phyloP scores from a whole-genome alignment of 2,113 vertebrate species.

The Blennius ocellaris region DNA sequence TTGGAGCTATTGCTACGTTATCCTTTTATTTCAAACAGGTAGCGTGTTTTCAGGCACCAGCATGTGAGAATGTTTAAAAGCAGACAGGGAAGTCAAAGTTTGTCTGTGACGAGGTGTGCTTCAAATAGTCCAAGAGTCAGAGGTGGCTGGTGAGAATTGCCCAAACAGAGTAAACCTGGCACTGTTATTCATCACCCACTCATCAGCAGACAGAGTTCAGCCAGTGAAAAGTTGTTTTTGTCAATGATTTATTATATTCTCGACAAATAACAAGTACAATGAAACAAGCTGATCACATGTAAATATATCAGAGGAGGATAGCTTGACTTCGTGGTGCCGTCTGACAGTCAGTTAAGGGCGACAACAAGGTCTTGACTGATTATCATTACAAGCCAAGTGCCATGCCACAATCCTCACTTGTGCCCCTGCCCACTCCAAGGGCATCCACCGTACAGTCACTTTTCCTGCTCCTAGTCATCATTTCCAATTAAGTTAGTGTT shows the following conservation, averaged over 20 bases:
- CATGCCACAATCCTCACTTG: slow-evolving; percentile 41
- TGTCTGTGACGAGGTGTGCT: slow-evolving; percentile 58
- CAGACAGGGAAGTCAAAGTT: slow-evolving; percentile 41
- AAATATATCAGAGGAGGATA: slow-evolving; percentile 29
- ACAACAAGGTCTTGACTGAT: slow-evolving; percentile 47
- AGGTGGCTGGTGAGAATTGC: slow-evolving; percentile 46
- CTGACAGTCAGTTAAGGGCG: slow-evolving; percentile 33
- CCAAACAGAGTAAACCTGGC: slow-evolving; percentile 48
- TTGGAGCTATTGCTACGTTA: slow-evolving; percentile 10
- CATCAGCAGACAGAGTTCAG: slow-evolving; percentile 55
- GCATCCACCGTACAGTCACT: slow-evolving; percentile 40
- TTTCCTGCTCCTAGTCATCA: slow-evolving; percentile 72
- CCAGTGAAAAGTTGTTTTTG: slow-evolving; percentile 42
- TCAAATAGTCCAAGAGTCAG: slow-evolving; percentile 54
- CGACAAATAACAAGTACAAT: slow-evolving; percentile 13
- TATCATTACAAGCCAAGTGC: slow-evolving; percentile 61
- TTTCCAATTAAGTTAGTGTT: slow-evolving; percentile 80
- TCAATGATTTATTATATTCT: slow-evolving; percentile 36
- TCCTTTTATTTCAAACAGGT: slow-evolving; percentile 39
- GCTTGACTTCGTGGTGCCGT: slow-evolving; percentile 16
- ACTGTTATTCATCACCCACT: slow-evolving; percentile 63
- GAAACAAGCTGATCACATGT: slow-evolving; percentile 49
- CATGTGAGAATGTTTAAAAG: slow-evolving; percentile 53
- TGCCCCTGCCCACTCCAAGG: slow-evolving; percentile 61
- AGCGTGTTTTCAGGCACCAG: slow-evolving; percentile 27